Evolutionary conservation across 2,113 vertebrate species (phyloP).

Genomic region (Ciconia stormi): DNA sequence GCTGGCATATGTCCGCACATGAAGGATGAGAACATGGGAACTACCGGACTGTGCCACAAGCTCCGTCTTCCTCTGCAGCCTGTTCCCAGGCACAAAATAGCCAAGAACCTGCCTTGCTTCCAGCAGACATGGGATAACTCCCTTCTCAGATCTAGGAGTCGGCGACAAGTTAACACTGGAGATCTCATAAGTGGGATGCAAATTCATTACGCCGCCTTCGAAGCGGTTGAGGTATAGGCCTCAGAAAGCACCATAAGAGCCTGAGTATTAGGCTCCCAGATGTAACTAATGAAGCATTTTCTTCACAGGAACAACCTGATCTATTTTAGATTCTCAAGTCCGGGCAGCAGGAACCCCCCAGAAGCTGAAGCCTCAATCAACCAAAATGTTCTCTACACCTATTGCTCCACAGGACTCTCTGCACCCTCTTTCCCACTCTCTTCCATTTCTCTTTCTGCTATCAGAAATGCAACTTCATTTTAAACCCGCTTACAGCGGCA

Average conservation of each 20-base stretch:
- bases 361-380: not conserved
- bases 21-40: not conserved
- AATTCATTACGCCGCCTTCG: not conserved
- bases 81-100: not conserved
- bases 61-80: not conserved
- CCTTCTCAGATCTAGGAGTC: not conserved
- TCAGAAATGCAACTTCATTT: constrained; percentile 18
- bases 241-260: not conserved
- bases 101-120: not conserved
- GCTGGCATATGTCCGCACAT: not conserved
- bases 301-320: not conserved
- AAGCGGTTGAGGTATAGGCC: not conserved
- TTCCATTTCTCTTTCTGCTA: not conserved
- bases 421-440: not conserved
- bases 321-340: not conserved
- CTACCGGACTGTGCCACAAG: not conserved
- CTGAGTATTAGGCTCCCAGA: not conserved
- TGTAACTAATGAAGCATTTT: not conserved
- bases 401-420: not conserved
- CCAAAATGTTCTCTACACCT: not conserved
- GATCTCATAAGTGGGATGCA: not conserved
- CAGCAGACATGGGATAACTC: not conserved
- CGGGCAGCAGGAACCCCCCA: constrained; percentile 20
- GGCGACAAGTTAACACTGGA: not conserved
- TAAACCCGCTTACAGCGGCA: constrained; percentile 8